Percentiles rank a stretch among this genome's conserved stretches.
These are phyloP conservation scores for Rhynchotus rufescens DNA, from an alignment of 2,797 vertebrate genomes.

Conservation along the genomic window DNA sequence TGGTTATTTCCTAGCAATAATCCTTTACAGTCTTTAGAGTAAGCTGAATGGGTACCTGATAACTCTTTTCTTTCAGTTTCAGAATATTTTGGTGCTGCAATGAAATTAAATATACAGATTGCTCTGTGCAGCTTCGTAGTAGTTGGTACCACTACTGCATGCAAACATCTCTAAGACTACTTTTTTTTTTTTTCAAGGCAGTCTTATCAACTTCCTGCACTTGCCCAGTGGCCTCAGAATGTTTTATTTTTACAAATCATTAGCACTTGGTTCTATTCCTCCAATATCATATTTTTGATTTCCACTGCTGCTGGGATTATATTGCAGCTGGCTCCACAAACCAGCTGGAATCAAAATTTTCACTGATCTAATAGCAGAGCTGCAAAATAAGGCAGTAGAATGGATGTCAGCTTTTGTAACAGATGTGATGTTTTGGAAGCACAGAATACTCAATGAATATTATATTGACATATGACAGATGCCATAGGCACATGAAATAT, in stretches of 20 bases:
- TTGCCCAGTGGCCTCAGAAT: background rate
- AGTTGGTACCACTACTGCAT: background rate
- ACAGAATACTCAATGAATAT: background rate
- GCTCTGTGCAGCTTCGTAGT: background rate
- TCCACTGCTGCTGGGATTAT: background rate
- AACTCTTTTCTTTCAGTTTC: background rate
- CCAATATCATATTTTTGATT: background rate
- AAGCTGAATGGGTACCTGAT: background rate
- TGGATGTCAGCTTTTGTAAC: background rate
- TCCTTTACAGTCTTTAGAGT: background rate
- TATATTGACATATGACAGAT: background rate
- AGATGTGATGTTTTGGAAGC: background rate
- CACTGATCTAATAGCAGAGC: background rate
- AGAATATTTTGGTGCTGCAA: background rate
- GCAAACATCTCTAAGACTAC: background rate
- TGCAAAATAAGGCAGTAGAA: background rate
- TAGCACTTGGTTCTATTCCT: background rate
- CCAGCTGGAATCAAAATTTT: background rate
- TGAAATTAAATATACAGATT: conserved; percentile 14
- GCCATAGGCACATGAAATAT: background rate
- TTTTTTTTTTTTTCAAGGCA: background rate
- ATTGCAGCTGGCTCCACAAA: background rate
- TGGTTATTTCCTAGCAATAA: background rate
- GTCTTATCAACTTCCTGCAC: background rate
- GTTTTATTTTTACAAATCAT: background rate